Conservation (phyloP, 2,888 invertebrate genomes). For the Hyalella azteca region DNA sequence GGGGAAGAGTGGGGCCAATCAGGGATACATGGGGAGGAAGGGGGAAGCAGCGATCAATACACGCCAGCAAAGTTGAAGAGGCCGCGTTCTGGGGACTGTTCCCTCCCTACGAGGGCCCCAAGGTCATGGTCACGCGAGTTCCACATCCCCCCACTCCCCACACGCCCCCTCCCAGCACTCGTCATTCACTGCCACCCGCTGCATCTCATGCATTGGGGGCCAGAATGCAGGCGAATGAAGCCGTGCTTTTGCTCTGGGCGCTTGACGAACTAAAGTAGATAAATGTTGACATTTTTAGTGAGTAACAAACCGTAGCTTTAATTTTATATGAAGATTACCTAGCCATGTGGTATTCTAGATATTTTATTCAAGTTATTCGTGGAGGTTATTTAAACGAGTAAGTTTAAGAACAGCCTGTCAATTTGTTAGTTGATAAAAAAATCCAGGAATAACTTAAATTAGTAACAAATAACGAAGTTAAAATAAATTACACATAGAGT, state of each 20-base stretch:
- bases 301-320: no score
- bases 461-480: no score
- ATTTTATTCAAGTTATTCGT: no score
- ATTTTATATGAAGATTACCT: no score
- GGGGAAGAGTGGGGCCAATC: background rate
- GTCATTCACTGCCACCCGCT: background rate
- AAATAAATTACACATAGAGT: no score
- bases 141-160: background rate
- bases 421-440: no score
- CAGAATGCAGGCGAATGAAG: conserved; percentile 21
- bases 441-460: no score
- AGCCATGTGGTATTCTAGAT: no score
- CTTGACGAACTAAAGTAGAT: background rate
- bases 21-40: conserved; percentile 1
- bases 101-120: conserved; percentile 31
- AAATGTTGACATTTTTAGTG: no score
- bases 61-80: conserved; percentile 28
- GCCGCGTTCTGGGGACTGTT: background rate
- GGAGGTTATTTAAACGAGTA: no score
- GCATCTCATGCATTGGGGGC: conserved; percentile 2
- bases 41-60: conserved; percentile 34
- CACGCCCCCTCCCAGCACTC: background rate
- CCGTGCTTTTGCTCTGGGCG: background rate
- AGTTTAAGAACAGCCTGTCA: no score
- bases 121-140: conserved; percentile 22